phyloP scores from a whole-genome alignment of 2,888 invertebrate genomes.

The Halocaridina rubra region DNA sequence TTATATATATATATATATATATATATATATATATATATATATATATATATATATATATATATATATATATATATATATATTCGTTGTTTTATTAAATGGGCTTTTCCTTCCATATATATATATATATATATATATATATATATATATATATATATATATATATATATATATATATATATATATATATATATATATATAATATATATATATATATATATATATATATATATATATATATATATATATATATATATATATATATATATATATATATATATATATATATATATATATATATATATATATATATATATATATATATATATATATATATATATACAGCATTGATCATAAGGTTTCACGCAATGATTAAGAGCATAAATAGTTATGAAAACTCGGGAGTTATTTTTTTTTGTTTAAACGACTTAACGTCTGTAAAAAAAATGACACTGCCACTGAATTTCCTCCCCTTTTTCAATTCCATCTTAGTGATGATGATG shows the following conservation, averaged over 20 bases:
- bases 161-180: not conserved
- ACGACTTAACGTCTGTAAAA: too few species aligned
- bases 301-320: too few species aligned
- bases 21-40: slow-evolving; percentile 21
- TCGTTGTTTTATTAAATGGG: too few species aligned
- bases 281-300: too few species aligned
- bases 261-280: not conserved
- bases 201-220: slow-evolving; percentile 1
- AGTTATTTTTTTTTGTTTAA: too few species aligned
- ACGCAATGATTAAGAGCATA: not conserved
- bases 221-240: not conserved
- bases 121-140: slow-evolving; percentile 11
- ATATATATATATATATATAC: too few species aligned
- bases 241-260: not conserved
- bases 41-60: not conserved
- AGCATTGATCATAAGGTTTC: too few species aligned
- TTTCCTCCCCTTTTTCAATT: too few species aligned
- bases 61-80: not conserved
- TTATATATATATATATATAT: too few species aligned
- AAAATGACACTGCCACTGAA: too few species aligned
- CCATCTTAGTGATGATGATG: too few species aligned
- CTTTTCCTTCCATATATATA: too few species aligned
- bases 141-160: slow-evolving; percentile 21
- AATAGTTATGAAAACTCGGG: not conserved
- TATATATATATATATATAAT: not conserved